Percentiles rank a stretch among this genome's conserved stretches.
These are phyloP conservation scores for Uropsilus gracilis DNA, from an alignment of 2,113 vertebrate species.

Conservation along the genomic window DNA sequence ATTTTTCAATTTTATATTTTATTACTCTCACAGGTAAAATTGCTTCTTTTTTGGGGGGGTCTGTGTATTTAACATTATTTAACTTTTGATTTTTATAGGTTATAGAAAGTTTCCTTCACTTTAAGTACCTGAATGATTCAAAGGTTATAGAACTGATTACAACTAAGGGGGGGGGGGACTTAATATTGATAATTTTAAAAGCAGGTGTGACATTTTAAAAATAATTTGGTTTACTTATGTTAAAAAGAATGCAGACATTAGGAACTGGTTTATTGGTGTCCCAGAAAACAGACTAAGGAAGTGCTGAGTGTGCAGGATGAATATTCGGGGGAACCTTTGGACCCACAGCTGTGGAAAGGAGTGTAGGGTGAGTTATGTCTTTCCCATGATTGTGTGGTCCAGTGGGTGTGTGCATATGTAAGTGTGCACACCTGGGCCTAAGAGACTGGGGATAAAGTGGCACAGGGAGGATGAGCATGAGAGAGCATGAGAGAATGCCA, in stretches of 20 bases:
- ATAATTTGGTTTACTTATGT: not conserved
- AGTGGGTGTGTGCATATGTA: no score
- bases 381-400: no score
- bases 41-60: not conserved
- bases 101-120: not conserved
- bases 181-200: not conserved
- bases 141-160: not conserved
- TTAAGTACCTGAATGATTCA: not conserved
- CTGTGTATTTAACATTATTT: not conserved
- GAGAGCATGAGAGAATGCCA: no score
- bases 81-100: not conserved
- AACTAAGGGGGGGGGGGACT: not conserved
- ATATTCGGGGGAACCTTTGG: not conserved
- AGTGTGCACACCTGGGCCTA: no score
- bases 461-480: not conserved
- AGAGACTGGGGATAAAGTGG: no score
- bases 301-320: not conserved
- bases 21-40: not conserved
- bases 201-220: not conserved
- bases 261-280: not conserved
- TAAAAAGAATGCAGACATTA: not conserved
- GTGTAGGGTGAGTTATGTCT: no score
- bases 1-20: conserved; percentile 48
- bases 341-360: not conserved
- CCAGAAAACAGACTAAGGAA: not conserved